Percentiles rank a stretch among this genome's conserved stretches.
Conservation (phyloP, 2,888 invertebrate genomes). For the Chymomyza amoena region DNA sequence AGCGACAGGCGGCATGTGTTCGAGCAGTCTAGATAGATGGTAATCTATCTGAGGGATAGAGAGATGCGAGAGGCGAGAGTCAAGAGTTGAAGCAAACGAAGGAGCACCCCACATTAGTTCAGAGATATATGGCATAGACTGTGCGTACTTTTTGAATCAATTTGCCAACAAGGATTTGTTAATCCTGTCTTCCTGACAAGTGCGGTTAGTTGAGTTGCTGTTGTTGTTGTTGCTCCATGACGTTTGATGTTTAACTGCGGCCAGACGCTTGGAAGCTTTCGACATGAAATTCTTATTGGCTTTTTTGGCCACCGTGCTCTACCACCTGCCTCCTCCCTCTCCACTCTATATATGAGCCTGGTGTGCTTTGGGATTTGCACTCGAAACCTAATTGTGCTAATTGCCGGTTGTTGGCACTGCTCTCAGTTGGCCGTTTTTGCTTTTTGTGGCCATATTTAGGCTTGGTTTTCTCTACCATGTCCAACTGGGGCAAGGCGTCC, state of each 20-base stretch:
- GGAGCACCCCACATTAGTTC: not conserved
- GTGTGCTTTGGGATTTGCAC: constrained; percentile 69
- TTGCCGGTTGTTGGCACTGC: constrained; percentile 51
- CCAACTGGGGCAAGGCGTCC: constrained; percentile 43
- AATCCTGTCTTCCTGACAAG: constrained; percentile 77
- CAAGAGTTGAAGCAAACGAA: not conserved
- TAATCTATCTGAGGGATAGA: constrained; percentile 8
- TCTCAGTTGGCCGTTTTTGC: not conserved
- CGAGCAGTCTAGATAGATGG: not conserved
- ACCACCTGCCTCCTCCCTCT: not conserved
- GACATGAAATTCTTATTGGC: constrained; percentile 65
- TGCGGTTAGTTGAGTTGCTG: constrained; percentile 74
- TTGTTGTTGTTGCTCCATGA: constrained; percentile 36
- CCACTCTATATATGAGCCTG: constrained; percentile 15
- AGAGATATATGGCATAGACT: not conserved
- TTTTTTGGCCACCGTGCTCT: not conserved
- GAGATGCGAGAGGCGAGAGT: too few species aligned
- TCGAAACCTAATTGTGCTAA: constrained; percentile 75
- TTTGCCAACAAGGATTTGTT: constrained; percentile 77
- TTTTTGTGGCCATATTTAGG: not conserved
- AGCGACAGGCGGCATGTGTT: constrained; percentile 36
- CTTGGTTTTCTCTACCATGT: not conserved
- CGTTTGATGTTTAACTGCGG: constrained; percentile 48
- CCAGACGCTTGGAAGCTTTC: constrained; percentile 48
- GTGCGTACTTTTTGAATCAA: constrained; percentile 74